Conservation (phyloP, 2,113 vertebrate species). For the Coptodon rendalli region DNA sequence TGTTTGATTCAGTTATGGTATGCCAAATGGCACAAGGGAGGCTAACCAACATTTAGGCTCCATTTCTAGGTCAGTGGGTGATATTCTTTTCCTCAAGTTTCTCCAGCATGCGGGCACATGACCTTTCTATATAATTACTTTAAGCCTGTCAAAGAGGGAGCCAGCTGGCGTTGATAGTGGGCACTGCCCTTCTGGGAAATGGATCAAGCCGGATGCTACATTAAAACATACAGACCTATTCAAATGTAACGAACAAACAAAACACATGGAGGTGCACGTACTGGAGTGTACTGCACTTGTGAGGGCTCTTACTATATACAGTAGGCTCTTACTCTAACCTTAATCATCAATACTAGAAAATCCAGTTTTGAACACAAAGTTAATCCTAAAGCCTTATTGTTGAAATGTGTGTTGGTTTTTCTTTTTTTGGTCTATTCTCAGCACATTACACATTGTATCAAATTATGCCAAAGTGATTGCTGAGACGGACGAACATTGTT, state of each 20-base stretch:
- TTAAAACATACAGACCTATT: conserved; percentile 12
- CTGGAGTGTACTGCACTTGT: background rate
- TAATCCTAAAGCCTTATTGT: background rate
- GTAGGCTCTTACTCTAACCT: background rate
- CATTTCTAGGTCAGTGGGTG: conserved; percentile 64
- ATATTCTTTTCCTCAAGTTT: conserved; percentile 26
- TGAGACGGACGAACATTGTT: background rate
- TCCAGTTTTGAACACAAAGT: background rate
- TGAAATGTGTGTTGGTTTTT: background rate
- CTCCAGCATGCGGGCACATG: conserved; percentile 44
- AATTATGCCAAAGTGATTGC: background rate
- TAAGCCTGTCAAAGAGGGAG: conserved; percentile 39
- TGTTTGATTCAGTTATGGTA: conserved; percentile 28
- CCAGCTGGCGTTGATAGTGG: conserved; percentile 53
- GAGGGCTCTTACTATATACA: background rate
- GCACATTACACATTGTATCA: background rate
- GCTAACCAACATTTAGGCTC: conserved; percentile 47
- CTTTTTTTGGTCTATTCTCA: background rate
- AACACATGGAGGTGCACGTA: background rate
- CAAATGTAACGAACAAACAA: background rate
- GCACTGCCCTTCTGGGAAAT: conserved; percentile 63
- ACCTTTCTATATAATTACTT: conserved; percentile 56
- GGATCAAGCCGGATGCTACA: conserved; percentile 25
- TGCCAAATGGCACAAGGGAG: conserved; percentile 40
- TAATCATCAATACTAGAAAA: background rate